Conservation (phyloP, 2,113 vertebrate species). For the Empidonax alnorum region DNA sequence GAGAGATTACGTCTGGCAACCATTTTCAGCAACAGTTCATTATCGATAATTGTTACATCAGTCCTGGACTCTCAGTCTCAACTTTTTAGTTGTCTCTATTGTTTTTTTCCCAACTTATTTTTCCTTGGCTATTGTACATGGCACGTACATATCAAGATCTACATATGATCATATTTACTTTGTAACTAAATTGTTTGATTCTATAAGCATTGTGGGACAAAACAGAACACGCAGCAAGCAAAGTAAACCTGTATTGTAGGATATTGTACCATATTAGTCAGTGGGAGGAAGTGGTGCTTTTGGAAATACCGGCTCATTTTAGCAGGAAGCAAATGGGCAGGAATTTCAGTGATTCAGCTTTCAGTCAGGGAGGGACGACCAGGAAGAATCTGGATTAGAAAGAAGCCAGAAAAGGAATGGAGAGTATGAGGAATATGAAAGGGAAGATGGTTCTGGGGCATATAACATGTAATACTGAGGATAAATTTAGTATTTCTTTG, state of each 20-base stretch:
- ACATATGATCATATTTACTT: background rate
- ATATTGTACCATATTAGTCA: background rate
- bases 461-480: background rate
- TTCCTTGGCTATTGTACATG: background rate
- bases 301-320: slow-evolving; percentile 15
- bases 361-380: background rate
- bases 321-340: slow-evolving; percentile 10
- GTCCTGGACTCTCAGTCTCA: background rate
- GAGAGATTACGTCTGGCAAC: background rate
- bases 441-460: background rate
- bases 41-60: background rate
- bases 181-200: background rate
- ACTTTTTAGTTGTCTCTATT: background rate
- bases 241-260: background rate
- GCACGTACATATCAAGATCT: background rate
- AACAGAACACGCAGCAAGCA: background rate
- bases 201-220: background rate
- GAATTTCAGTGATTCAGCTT: slow-evolving; percentile 24
- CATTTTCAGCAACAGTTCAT: background rate
- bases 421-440: background rate
- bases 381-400: background rate
- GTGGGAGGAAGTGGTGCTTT: background rate
- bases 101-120: background rate
- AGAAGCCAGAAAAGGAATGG: background rate
- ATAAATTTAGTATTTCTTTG: background rate